phyloP scores from a whole-genome alignment of 1,140 invertebrate genomes.

The Carposina sasakii region DNA sequence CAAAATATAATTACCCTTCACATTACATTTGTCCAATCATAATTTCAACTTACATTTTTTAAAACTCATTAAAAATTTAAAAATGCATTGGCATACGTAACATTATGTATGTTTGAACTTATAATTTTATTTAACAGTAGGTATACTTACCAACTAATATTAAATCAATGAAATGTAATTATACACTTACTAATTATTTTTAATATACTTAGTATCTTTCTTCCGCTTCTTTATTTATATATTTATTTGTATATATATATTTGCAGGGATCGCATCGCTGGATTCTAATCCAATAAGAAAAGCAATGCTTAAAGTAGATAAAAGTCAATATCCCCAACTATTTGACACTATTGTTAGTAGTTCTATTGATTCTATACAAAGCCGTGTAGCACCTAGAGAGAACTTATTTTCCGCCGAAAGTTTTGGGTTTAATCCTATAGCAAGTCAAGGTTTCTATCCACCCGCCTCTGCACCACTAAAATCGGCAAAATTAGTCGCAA shows the following conservation, averaged over 20 bases:
- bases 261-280: slow-evolving; percentile 64
- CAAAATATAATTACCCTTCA: slow-evolving; percentile 11
- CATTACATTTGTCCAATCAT: too few species aligned
- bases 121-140: neutral
- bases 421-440: slow-evolving; percentile 66
- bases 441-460: slow-evolving; percentile 58
- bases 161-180: neutral
- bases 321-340: slow-evolving; percentile 60
- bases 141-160: neutral
- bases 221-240: slow-evolving; percentile 18
- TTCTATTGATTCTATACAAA: slow-evolving; percentile 63
- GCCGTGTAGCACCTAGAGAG: slow-evolving; percentile 47
- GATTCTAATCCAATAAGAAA: slow-evolving; percentile 57
- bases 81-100: too few species aligned
- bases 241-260: slow-evolving; percentile 25
- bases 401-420: slow-evolving; percentile 54
- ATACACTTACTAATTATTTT: neutral
- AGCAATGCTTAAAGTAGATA: slow-evolving; percentile 60
- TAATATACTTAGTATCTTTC: too few species aligned
- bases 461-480: slow-evolving; percentile 35
- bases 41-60: too few species aligned
- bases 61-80: too few species aligned
- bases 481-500: slow-evolving; percentile 39
- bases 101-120: too few species aligned
- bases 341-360: slow-evolving; percentile 65